These are phyloP conservation scores for Thunnus thynnus DNA, from an alignment of 2,113 vertebrate species.

Conservation along the genomic window DNA sequence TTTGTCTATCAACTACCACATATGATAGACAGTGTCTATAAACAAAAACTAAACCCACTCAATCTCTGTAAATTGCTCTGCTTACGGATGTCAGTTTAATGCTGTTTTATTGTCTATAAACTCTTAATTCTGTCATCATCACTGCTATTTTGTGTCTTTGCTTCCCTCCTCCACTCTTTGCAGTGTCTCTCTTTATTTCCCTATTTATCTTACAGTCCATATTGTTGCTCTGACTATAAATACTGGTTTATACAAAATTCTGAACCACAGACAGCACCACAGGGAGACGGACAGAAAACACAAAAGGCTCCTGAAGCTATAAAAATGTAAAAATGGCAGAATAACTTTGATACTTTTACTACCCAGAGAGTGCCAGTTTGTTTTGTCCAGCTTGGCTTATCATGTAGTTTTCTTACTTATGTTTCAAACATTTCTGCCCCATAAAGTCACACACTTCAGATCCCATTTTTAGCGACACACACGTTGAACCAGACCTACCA, in stretches of 20 bases:
- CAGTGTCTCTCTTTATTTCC: not conserved
- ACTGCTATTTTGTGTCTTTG: not conserved
- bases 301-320: slow-evolving; percentile 35
- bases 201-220: not conserved
- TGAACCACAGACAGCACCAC: slow-evolving; percentile 17
- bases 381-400: slow-evolving; percentile 22
- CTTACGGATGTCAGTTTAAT: slow-evolving; percentile 3
- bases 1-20: not conserved
- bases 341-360: slow-evolving; percentile 35
- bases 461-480: not conserved
- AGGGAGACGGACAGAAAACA: slow-evolving; percentile 24
- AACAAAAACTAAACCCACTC: not conserved
- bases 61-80: not conserved
- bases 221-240: slow-evolving; percentile 25
- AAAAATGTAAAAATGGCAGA: slow-evolving; percentile 46
- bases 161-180: not conserved
- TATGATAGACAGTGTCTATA: not conserved
- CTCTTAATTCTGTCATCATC: slow-evolving; percentile 5
- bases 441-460: not conserved
- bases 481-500: not conserved
- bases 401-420: not conserved
- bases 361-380: slow-evolving; percentile 19
- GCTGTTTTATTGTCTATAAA: not conserved
- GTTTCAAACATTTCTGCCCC: slow-evolving; percentile 2
- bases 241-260: slow-evolving; percentile 4